Evolutionary conservation across 2,888 invertebrate genomes (phyloP), one percentile per base, ranked within the genome.

Genomic region (Iselma pallidipennis): DNA sequence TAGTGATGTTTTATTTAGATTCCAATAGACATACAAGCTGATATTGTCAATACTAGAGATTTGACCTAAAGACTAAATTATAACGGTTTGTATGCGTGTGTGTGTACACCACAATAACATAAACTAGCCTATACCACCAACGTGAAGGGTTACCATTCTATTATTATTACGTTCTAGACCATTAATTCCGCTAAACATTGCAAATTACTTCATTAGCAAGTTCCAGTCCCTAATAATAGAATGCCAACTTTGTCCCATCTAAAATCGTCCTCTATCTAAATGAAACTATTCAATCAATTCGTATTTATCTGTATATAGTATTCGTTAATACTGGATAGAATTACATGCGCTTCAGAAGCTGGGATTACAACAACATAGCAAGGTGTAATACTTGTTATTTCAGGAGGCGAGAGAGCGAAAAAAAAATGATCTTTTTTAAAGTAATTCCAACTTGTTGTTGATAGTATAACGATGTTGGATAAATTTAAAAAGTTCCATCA

Each of bases 121-220:
- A 45, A 23, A 45, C 1, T 45, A 23, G 12, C 23, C 45, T 45
- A 10, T 12, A 45, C 2, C 12, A 45, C 2, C 12, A 45, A 5
- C 21, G 12, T 45, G 4, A 23, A 45, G 23, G 12, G 45, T 45
- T 23, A 45, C 45, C 12, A 4, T 45, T 45, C 45, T n/a, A 45
- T 45, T 45, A 45, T 45, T 45, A 45, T 45, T 45, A 45, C 49
- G 42, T 52, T 59, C 26, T 59, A 12, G 58, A 14, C 55, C 62
- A 55, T 42, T 37, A 48, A 26, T 60, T 42, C 50, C n/a, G 23
- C 54, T 31, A 52, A 61, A 58, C 53, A 62, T 58, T 62, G 58
- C 58, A 62, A 58, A 62, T 62, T 55, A 56, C 59, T 63, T 59
- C 56, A 59, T 59, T 62, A 62, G 61, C 58, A 61, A 61, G 61